Evolutionary conservation across 2,888 invertebrate species (phyloP).

Genomic region (Epistrophe eligans): DNA sequence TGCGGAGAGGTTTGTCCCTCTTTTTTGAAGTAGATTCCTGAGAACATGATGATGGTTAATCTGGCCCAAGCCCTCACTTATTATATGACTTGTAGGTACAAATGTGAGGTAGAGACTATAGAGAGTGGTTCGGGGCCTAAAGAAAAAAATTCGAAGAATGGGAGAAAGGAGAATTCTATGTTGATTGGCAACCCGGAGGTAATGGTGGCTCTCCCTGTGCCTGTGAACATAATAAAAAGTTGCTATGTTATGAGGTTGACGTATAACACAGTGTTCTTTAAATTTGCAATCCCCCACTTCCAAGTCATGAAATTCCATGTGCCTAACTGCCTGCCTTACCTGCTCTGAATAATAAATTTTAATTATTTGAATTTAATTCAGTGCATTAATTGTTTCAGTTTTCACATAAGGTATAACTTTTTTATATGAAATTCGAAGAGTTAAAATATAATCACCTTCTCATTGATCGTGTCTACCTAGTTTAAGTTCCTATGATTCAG

Average conservation of each 20-base stretch:
- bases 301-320: neutral
- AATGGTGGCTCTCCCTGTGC: slow-evolving; percentile 45
- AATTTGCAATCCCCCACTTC: slow-evolving; percentile 46
- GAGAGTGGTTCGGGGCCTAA: neutral
- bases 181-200: slow-evolving; percentile 57
- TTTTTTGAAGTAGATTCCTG: slow-evolving; percentile 57
- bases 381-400: slow-evolving; percentile 35
- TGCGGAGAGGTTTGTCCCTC: slow-evolving; percentile 65
- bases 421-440: neutral
- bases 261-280: slow-evolving; percentile 44
- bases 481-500: neutral
- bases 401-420: neutral
- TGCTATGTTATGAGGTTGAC: slow-evolving; percentile 21
- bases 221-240: slow-evolving; percentile 47
- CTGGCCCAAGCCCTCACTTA: slow-evolving; percentile 26
- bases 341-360: slow-evolving; percentile 60
- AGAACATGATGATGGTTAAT: slow-evolving; percentile 54
- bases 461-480: neutral
- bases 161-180: slow-evolving; percentile 5
- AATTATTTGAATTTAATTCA: slow-evolving; percentile 40
- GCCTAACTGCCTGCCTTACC: slow-evolving; percentile 16
- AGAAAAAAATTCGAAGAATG: slow-evolving; percentile 1
- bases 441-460: neutral
- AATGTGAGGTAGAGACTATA: neutral
- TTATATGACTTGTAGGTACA: neutral